Base-by-base conservation (phyloP, 2,113 vertebrate species). In the Colistium nudipinnis region DNA sequence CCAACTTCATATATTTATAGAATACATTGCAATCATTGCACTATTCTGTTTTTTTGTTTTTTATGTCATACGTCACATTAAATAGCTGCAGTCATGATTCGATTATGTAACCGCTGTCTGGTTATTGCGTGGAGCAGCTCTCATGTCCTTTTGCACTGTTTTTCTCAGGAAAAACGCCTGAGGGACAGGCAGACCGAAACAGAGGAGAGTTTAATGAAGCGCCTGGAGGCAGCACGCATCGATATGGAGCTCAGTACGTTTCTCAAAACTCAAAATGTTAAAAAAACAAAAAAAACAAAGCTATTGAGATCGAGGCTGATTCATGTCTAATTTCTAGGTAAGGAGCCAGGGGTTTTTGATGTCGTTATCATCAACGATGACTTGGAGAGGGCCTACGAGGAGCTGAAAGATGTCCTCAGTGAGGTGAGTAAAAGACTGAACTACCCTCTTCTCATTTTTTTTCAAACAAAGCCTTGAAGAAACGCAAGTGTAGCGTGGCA, bases 181-280 rank as follows among this genome's bases (percentile, higher is more conserved):
- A 87, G 95, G 20, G 95, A 94, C 80, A 86, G 98, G 2, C 91
- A 95, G 89, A 99, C 98, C 0, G 97, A 99, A 78, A 94, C 96
- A 0, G 96, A 98, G 74, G 95, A 98, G 33, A 97, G 94, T 82
- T 84, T 99, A 82, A 89, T 83, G 82, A 97, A 94, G 78, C 94
- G 98, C 6, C 72, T 99, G 83, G 83, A 85, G 0, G 93, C 94
- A 0, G 98, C 98, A 0, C 90, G 82, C 0, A 70, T 91, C 0
- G 97, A 98, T 78, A 91, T 98, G 92, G 96, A 98, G 74, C 95
- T 96, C 65, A 98, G 98, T 99, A 52, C 94, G 96, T 90, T 87
- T 11, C 16, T 33, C 20, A 0, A 30, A 19, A 41, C 3, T 24
- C 35, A 2, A 57, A n/a, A n/a, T n/a, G n/a, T n/a, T n/a, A n/a